A percentile compares a stretch with the other conserved stretches of the same genome.
These are phyloP conservation scores for Laothoe populi DNA, from an alignment of 2,888 invertebrate genomes.

Conservation along the genomic window DNA sequence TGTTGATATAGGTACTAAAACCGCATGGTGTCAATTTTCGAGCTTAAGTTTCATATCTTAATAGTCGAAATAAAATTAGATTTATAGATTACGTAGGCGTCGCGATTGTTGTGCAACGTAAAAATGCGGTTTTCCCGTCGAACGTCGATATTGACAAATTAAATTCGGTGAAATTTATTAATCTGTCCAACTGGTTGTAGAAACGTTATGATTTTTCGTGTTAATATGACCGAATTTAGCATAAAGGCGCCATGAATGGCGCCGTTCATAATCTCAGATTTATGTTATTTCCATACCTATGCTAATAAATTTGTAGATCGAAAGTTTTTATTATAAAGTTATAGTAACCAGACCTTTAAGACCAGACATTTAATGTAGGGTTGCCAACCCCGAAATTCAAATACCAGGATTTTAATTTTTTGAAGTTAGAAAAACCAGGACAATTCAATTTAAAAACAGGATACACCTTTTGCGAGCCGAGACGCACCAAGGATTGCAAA, in stretches of 20 bases:
- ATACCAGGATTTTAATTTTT: too few species aligned
- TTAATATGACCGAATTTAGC: constrained; percentile 25
- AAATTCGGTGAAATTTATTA: constrained; percentile 25
- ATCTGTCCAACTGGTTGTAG: constrained; percentile 13
- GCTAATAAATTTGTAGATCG: constrained; percentile 24
- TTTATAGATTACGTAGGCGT: constrained; percentile 23
- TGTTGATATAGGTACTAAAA: not conserved
- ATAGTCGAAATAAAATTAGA: constrained; percentile 4
- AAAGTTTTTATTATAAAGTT: constrained; percentile 28
- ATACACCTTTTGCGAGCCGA: too few species aligned
- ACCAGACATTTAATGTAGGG: not conserved
- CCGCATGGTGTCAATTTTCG: not conserved
- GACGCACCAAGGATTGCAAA: too few species aligned
- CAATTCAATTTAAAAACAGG: too few species aligned
- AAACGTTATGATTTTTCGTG: constrained; percentile 19
- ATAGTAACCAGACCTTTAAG: constrained; percentile 22
- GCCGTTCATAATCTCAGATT: constrained; percentile 44
- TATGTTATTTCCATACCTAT: constrained; percentile 37
- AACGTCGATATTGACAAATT: constrained; percentile 25
- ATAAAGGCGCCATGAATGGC: constrained; percentile 36
- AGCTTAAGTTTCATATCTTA: constrained; percentile 14
- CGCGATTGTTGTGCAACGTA: constrained; percentile 5
- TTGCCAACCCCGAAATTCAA: too few species aligned
- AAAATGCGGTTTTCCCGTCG: constrained; percentile 18
- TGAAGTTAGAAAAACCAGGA: too few species aligned